Percentiles rank a stretch among this genome's conserved stretches.
Evolutionary conservation across 2,797 vertebrate species (phyloP).

Genomic region (Salmo trutta): DNA sequence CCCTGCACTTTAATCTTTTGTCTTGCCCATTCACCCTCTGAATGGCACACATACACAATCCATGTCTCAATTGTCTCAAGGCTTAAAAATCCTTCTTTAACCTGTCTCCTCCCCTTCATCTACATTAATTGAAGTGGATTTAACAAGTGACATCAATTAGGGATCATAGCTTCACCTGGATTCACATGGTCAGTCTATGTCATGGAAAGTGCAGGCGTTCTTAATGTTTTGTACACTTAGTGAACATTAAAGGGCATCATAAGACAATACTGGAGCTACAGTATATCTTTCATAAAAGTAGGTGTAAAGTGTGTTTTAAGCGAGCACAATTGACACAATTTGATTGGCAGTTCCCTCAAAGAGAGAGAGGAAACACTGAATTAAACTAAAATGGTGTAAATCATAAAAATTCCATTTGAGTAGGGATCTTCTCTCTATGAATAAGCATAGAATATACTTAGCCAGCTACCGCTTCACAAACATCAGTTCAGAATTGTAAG

Average conservation of each 20-base stretch:
- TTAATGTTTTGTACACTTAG: no score
- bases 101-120: no score
- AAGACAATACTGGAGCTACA: not conserved
- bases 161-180: no score
- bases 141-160: no score
- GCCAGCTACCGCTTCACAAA: conserved; percentile 10
- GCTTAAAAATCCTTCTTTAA: no score
- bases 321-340: not conserved
- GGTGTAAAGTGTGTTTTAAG: not conserved
- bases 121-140: no score
- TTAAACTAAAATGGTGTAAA: conserved; percentile 24
- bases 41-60: not conserved
- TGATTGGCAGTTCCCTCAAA: not conserved
- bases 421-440: conserved; percentile 15
- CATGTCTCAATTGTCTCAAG: no score
- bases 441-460: not conserved
- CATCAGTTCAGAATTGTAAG: conserved; percentile 15
- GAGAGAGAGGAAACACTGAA: not conserved
- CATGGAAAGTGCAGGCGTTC: no score
- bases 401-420: conserved; percentile 32
- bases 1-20: no score
- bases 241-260: not conserved
- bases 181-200: no score
- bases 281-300: not conserved
- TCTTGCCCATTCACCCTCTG: not conserved